Conservation (phyloP, 2,888 invertebrate species). For the Cerceris ruficornis region DNA sequence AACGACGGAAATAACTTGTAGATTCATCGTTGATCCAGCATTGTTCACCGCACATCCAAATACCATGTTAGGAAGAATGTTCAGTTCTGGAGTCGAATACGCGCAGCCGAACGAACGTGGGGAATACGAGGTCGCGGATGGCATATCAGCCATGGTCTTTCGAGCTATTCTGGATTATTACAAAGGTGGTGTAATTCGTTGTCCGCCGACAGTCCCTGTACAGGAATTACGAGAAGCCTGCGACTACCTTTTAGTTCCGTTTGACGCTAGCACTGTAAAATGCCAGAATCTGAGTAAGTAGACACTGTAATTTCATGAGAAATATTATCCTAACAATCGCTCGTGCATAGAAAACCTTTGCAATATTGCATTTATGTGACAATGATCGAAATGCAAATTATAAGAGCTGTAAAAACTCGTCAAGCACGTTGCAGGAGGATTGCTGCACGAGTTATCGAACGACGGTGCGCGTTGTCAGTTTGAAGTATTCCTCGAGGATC, state of each 20-base stretch:
- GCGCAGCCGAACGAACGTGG: conserved; percentile 97
- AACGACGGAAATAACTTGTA: conserved; percentile 35
- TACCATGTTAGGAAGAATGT: conserved; percentile 99
- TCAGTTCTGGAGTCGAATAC: conserved; percentile 95
- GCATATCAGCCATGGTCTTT: conserved; percentile 97
- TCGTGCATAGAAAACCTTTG: no score
- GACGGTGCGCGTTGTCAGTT: conserved; percentile 99
- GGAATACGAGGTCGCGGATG: conserved; percentile 98
- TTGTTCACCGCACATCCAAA: conserved; percentile 97
- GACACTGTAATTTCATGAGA: background rate
- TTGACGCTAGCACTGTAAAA: conserved; percentile 96
- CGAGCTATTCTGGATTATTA: conserved; percentile 97
- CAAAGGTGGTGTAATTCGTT: conserved; percentile 94
- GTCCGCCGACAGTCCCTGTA: conserved; percentile 97
- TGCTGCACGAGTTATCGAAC: conserved; percentile 98
- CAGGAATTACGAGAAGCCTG: conserved; percentile 99
- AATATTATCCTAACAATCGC: no score
- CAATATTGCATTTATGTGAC: no score
- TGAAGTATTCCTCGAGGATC: conserved; percentile 96
- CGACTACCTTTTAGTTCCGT: conserved; percentile 98
- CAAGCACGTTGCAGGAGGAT: conserved; percentile 86
- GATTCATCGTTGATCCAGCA: conserved; percentile 95
- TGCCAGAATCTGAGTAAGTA: conserved; percentile 96
- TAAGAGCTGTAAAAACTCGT: conserved; percentile 1
- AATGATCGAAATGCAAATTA: conserved; percentile 54